These are phyloP conservation scores for Pandemis heparana DNA, from an alignment of 2,888 invertebrate genomes.

Conservation along the genomic window DNA sequence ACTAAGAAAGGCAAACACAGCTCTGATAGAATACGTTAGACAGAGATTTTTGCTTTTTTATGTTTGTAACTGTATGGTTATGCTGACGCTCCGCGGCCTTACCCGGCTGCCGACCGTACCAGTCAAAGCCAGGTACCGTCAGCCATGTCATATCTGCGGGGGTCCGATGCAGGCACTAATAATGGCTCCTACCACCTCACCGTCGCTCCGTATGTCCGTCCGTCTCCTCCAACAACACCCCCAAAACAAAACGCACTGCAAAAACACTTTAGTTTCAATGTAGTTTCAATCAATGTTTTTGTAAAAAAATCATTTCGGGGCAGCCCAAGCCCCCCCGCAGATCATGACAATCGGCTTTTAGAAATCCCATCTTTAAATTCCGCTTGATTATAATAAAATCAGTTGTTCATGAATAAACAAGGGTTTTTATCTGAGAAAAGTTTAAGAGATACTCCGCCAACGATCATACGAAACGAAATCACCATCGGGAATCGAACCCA, in stretches of 20 bases:
- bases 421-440: neutral
- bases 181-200: slow-evolving; percentile 49
- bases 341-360: slow-evolving; percentile 71
- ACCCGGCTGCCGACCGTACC: neutral
- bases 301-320: slow-evolving; percentile 38
- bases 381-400: neutral
- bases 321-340: slow-evolving; percentile 66
- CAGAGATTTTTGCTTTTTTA: too few species aligned
- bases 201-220: slow-evolving; percentile 49
- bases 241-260: slow-evolving; percentile 49
- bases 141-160: slow-evolving; percentile 73
- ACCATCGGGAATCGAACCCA: slow-evolving; percentile 14
- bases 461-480: neutral
- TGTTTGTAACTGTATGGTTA: neutral
- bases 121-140: neutral
- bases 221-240: slow-evolving; percentile 33
- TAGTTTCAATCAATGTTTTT: slow-evolving; percentile 20
- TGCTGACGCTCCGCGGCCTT: neutral
- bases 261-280: slow-evolving; percentile 49
- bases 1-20: too few species aligned
- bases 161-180: slow-evolving; percentile 53
- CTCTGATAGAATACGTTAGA: too few species aligned
- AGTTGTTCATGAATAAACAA: neutral
- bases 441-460: neutral
- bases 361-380: slow-evolving; percentile 7